phyloP scores from a whole-genome alignment of 1,140 invertebrate genomes.

The Drosophila arawakana region DNA sequence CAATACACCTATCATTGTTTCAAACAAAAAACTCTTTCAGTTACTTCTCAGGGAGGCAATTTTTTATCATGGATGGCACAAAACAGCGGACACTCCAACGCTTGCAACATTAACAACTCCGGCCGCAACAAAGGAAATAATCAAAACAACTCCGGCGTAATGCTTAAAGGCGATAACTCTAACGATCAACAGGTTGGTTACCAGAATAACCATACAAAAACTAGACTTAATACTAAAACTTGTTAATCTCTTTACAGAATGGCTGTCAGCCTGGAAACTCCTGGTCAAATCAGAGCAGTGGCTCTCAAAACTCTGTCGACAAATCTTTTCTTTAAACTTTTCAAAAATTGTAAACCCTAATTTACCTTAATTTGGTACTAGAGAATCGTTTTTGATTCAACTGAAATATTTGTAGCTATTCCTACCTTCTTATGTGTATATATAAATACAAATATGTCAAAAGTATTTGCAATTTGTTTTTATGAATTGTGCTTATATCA shows the following conservation, averaged over 20 bases:
- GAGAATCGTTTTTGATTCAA: slow-evolving; percentile 57
- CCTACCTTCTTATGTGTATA: slow-evolving; percentile 57
- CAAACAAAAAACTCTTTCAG: slow-evolving; percentile 81
- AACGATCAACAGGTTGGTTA: slow-evolving; percentile 64
- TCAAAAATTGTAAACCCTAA: slow-evolving; percentile 20
- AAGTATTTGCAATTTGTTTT: not conserved
- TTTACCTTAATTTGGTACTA: slow-evolving; percentile 45
- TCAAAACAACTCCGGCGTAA: slow-evolving; percentile 58
- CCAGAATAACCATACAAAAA: not conserved
- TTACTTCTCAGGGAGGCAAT: slow-evolving; percentile 83
- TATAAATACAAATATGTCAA: slow-evolving; percentile 42
- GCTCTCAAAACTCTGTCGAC: slow-evolving; percentile 70
- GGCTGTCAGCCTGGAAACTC: slow-evolving; percentile 56
- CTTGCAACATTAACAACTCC: slow-evolving; percentile 60
- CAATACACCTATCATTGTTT: slow-evolving; percentile 65
- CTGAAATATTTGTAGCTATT: slow-evolving; percentile 51
- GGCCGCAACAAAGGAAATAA: slow-evolving; percentile 69
- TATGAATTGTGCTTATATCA: not conserved
- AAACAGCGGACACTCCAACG: slow-evolving; percentile 72
- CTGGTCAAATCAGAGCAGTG: slow-evolving; percentile 76
- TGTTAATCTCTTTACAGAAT: slow-evolving; percentile 45
- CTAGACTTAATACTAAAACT: not conserved
- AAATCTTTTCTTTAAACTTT: slow-evolving; percentile 71
- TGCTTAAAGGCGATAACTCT: slow-evolving; percentile 64
- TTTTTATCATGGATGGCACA: slow-evolving; percentile 87